Evolutionary conservation across 2,797 vertebrate genomes (phyloP), one percentile per base, ranked within the genome.

Genomic region (Pseudochirops cupreus): DNA sequence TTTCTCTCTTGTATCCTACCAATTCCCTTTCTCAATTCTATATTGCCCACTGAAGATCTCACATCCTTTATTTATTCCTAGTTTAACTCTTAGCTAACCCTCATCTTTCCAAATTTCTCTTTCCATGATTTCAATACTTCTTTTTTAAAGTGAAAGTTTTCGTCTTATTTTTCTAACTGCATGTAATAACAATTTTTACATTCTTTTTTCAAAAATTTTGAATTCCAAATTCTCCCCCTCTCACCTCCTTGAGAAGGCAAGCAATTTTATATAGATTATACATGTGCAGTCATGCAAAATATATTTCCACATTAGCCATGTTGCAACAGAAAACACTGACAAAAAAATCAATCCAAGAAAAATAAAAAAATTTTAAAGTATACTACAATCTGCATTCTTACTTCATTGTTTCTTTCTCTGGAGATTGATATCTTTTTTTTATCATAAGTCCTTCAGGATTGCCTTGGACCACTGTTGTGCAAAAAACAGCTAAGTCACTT

Each of bases 1-100:
- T 39, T 92, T 87, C 39, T 96, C 91, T 92, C 87, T 74, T 92
- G 39, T 33, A 59, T 91, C 28, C 18, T 50, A 90, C 50, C 29
- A 87, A 18, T 26, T 4, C 5, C 0, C 52, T 92, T 26, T 16
- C 33, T 56, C 91, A 26, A 50, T 46, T 91, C 55, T n/a, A 57
- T 5, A 92, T 58, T 93, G 1, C 55, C 74, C 82, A 58, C 26
- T 91, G 67, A 87, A 46, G 24, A 87, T 50, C 9, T 87, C 67
- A 82, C 7, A 82, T 82, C n/a, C 18, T 82, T 6, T 82, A 16
- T 31, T 82, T 46, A 82, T 46, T 82, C 18, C n/a, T 46, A 39
- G n/a, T 82, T 82, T 6, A 82, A 82, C 11, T 39, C 33, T 28
- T 5, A 11, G 52, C 16, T 39, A 58, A 6, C 14, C 2, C 9